Percentiles rank a stretch among this genome's conserved stretches.
Evolutionary conservation across 2,797 vertebrate species (phyloP).

Genomic region (Philypnodon macrostomus): DNA sequence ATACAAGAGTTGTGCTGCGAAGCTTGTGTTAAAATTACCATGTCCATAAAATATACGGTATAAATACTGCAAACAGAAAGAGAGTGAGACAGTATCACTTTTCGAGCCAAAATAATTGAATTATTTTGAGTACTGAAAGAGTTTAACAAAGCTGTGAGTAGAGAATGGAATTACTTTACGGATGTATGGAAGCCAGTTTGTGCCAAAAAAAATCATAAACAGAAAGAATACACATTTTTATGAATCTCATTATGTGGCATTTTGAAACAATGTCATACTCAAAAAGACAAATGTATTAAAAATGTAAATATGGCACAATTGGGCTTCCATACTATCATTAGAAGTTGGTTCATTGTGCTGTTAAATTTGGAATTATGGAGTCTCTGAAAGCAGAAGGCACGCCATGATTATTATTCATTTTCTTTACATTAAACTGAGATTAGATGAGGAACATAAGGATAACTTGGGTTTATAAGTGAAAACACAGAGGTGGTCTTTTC

Average conservation of each 20-base stretch:
- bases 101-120: background rate
- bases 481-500: too few species aligned
- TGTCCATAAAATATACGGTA: conserved; percentile 47
- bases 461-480: conserved; percentile 15
- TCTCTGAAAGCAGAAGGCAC: conserved; percentile 65
- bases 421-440: background rate
- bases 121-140: too few species aligned
- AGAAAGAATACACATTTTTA: too few species aligned
- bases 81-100: conserved; percentile 11
- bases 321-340: conserved; percentile 9
- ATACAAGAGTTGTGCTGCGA: conserved; percentile 34
- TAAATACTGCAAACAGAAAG: conserved; percentile 43
- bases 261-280: too few species aligned
- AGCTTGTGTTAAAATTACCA: conserved; percentile 17
- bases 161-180: too few species aligned
- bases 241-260: background rate
- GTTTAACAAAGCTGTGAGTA: background rate
- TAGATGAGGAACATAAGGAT: background rate
- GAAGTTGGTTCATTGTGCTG: background rate
- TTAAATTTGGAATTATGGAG: conserved; percentile 3
- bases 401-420: conserved; percentile 15
- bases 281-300: background rate
- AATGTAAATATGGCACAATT: background rate
- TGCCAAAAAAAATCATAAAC: background rate
- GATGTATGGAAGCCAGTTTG: background rate